Conservation (phyloP, 2,888 invertebrate species). For the Morpho helenor region DNA sequence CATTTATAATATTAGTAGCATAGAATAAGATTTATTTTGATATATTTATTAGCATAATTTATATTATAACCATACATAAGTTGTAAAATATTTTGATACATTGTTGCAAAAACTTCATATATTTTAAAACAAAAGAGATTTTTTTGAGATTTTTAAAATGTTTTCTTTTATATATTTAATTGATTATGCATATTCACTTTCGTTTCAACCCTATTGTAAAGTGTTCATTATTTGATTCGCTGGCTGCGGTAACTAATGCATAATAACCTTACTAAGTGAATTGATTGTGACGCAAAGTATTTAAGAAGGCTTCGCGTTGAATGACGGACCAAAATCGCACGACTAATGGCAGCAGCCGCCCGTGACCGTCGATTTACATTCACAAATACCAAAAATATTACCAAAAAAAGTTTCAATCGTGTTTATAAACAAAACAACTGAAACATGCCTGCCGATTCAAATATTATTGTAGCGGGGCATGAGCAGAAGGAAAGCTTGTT, state of each 20-base stretch:
- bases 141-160: no score
- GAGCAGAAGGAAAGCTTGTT: slow-evolving; percentile 51
- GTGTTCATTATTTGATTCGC: slow-evolving; percentile 20
- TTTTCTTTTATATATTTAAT: no score
- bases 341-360: slow-evolving; percentile 55
- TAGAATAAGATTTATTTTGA: no score
- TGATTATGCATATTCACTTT: slow-evolving; percentile 3
- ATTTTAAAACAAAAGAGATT: no score
- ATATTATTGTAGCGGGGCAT: slow-evolving; percentile 56
- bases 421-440: slow-evolving; percentile 34
- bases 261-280: slow-evolving; percentile 66
- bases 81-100: no score
- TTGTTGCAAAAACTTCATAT: no score
- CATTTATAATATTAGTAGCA: no score
- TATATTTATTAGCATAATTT: no score
- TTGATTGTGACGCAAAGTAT: slow-evolving; percentile 61
- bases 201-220: slow-evolving; percentile 15
- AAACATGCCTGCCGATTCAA: slow-evolving; percentile 71
- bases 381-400: slow-evolving; percentile 12
- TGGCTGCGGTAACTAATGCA: slow-evolving; percentile 23
- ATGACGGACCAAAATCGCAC: slow-evolving; percentile 57
- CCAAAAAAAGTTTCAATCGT: slow-evolving; percentile 14
- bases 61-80: no score
- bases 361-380: slow-evolving; percentile 36
- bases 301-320: slow-evolving; percentile 64